Conservation (phyloP, 2,113 vertebrate species). For the Grammomys surdaster region DNA sequence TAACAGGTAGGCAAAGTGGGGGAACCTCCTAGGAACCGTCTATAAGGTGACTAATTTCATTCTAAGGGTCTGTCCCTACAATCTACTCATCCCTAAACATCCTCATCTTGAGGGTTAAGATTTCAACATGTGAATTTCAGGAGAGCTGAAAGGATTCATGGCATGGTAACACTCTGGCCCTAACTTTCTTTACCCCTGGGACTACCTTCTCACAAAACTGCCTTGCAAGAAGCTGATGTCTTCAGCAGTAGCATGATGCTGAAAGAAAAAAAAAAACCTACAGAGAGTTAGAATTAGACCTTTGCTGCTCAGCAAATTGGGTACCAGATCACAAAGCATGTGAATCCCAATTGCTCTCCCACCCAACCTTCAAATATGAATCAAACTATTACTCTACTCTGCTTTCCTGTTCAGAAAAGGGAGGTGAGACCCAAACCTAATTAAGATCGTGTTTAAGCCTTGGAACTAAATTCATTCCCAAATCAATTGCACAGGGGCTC, state of each 20-base stretch:
- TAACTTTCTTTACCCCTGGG: neutral
- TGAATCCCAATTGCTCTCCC: neutral
- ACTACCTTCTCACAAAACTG: neutral
- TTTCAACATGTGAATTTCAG: neutral
- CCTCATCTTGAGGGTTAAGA: neutral
- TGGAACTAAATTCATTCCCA: slow-evolving; percentile 46
- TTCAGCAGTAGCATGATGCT: neutral
- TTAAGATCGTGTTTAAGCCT: slow-evolving; percentile 53
- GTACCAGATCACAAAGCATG: neutral
- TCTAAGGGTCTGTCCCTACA: neutral
- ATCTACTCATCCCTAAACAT: neutral
- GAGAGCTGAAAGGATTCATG: neutral
- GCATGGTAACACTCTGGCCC: neutral
- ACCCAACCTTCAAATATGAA: slow-evolving; percentile 50
- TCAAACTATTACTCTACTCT: slow-evolving; percentile 56
- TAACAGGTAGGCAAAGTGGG: neutral
- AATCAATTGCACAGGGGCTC: neutral
- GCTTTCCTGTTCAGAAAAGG: slow-evolving; percentile 2
- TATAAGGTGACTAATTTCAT: neutral
- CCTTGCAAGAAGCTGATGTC: neutral
- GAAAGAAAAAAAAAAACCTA: neutral
- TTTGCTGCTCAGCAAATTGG: neutral
- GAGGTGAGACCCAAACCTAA: slow-evolving; percentile 43
- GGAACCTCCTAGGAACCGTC: neutral
- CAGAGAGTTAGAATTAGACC: neutral